Conservation (phyloP, 1,140 invertebrate genomes). For the Diabrotica undecimpunctata region DNA sequence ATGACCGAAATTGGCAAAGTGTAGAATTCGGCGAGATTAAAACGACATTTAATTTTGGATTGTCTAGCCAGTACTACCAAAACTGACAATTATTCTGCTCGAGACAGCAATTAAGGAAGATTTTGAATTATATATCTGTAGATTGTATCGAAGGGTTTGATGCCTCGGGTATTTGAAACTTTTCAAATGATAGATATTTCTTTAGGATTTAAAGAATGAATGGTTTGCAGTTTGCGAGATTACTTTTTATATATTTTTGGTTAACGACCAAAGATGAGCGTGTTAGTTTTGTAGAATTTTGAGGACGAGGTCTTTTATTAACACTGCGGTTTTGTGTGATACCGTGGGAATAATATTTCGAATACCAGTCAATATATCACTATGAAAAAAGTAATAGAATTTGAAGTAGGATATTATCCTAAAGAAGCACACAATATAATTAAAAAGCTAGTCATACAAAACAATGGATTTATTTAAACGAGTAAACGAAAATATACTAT, state of each 20-base stretch:
- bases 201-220: background rate
- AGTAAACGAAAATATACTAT: too few species aligned
- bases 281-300: background rate
- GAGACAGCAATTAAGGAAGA: background rate
- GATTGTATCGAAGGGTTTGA: conserved; percentile 2
- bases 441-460: too few species aligned
- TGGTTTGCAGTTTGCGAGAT: background rate
- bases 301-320: too few species aligned
- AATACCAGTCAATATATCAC: too few species aligned
- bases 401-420: too few species aligned
- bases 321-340: too few species aligned
- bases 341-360: too few species aligned
- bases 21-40: background rate
- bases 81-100: background rate
- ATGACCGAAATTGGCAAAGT: background rate
- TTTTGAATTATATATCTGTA: background rate
- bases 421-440: too few species aligned
- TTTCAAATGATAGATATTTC: conserved; percentile 3
- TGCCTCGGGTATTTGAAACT: background rate
- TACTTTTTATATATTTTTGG: background rate
- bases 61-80: conserved; percentile 1
- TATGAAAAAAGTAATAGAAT: too few species aligned
- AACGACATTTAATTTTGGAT: conserved; percentile 2
- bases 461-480: too few species aligned
- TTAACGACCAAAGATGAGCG: background rate